Base-by-base conservation (phyloP, 2,113 vertebrate genomes). In the Stigmatopora argus region DNA sequence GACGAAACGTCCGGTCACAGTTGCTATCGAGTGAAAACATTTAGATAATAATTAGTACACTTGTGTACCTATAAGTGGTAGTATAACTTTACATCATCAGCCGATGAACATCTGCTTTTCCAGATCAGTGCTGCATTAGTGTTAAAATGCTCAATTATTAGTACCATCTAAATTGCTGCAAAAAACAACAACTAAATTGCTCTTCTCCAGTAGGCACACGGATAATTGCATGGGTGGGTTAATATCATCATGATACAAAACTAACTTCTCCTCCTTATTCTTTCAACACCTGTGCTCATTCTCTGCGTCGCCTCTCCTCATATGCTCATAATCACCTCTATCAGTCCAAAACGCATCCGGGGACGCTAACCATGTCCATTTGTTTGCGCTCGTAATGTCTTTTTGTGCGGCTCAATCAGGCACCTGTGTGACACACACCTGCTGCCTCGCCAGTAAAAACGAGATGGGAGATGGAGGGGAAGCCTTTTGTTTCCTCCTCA, bases 371-470 rank as follows among this genome's bases (percentile, higher is more conserved):
- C 85, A 86, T 83, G 71, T 85, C 86, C 85, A 88, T 91, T 90
- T 90, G 88, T 90, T 89, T 89, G 86, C 80, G 79, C 85, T 89
- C 89, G 88, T 88, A 91, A 90, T 89, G 86, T 88, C 85, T 90
- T 87, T 45, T 88, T 84, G 79, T 82, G 83, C 45, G 75, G 80
- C 83, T 89, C 90, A 91, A 90, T 90, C 89, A 90, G 85, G 89
- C 89, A 89, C 87, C 89, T 91, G 91, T 90, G 90, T 88, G 78
- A 85, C 79, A 78, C 84, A 83, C 90, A 92, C 90, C 90, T 90
- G 90, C 89, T 88, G 72, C 83, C 82, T 82, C 82, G 35, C 49
- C 35, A 35, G 35, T 13, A 85, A 85, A 56, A 23, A 56, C 23
- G 78, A 83, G 74, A 82, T 83, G 41, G 19, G 79, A 81, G 83